Evolutionary conservation across 2,797 vertebrate genomes (phyloP), one percentile per base, ranked within the genome.

Genomic region (Hemitrygon akajei): DNA sequence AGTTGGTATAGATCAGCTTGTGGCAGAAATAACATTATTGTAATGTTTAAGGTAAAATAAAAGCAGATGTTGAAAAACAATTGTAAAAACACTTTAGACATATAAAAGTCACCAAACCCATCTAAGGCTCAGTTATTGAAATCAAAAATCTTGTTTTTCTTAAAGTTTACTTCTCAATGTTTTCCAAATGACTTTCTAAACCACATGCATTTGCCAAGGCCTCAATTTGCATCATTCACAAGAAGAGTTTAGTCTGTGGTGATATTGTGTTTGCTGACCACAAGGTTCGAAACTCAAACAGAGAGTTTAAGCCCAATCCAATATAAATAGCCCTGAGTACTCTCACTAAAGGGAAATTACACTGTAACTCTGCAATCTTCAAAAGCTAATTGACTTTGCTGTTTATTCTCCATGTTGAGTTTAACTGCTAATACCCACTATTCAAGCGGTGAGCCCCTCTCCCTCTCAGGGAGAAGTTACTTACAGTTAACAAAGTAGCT

Each of bases 21-120:
- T 37, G 34, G 89, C 37, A 73, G 89, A 25, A 73, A 73, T 73
- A 91, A 73, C 89, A 47, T 92, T 47, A 73, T 27, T 92, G 22
- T 92, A 92, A 92, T 56, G 37, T 75, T 75, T 92, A 56, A 92
- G 71, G 40, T 92, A 92, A 56, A 73, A 75, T 75, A 16, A 47
- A 66, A 92, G 40, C 71, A 75, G 91, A 92, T 76, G 91, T 75
- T 92, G 71, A 16, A 16, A 63, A 73, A 92, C 73, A 56, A 56
- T 75, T 73, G 14, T 12, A 91, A 34, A 56, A 30, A 75, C 10
- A 37, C 20, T 11, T 18, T 34, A 30, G 25, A 92, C 25, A 25
- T 92, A 40, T 25, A 71, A 92, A 92, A 92, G 30, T 27, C 69
- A 11, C 69, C 40, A 92, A 92, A 14, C 34, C 22, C 25, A 92